These are phyloP conservation scores for Aphodius sticticus DNA, from an alignment of 2,888 invertebrate genomes.

Conservation along the genomic window DNA sequence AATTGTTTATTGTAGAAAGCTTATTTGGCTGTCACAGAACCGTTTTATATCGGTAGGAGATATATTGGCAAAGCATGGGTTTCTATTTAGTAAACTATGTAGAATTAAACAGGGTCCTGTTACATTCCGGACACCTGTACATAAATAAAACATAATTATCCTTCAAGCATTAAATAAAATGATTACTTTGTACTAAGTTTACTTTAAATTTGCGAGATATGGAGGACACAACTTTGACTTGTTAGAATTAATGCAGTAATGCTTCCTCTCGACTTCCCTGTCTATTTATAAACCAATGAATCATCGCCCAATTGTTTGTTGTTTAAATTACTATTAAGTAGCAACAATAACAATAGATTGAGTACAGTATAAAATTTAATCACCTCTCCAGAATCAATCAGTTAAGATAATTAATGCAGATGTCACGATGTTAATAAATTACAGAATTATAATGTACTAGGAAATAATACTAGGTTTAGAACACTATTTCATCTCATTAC, in stretches of 20 bases:
- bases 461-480: no score
- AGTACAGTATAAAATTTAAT: neutral
- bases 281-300: neutral
- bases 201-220: neutral
- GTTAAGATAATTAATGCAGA: neutral
- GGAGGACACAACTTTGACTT: neutral
- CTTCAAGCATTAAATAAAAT: no score
- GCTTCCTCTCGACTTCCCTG: neutral
- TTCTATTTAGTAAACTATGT: no score
- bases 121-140: no score
- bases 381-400: neutral
- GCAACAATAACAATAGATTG: neutral
- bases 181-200: no score
- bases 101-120: no score
- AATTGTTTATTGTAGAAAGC: no score
- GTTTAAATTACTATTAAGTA: neutral
- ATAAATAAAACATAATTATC: no score
- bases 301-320: neutral
- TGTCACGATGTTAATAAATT: neutral
- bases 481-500: constrained; percentile 53
- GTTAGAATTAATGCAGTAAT: neutral
- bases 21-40: neutral
- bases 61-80: no score
- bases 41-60: no score
- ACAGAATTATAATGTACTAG: neutral